These are phyloP conservation scores for Oncorhynchus clarkii DNA, from an alignment of 2,113 vertebrate genomes.

Conservation along the genomic window DNA sequence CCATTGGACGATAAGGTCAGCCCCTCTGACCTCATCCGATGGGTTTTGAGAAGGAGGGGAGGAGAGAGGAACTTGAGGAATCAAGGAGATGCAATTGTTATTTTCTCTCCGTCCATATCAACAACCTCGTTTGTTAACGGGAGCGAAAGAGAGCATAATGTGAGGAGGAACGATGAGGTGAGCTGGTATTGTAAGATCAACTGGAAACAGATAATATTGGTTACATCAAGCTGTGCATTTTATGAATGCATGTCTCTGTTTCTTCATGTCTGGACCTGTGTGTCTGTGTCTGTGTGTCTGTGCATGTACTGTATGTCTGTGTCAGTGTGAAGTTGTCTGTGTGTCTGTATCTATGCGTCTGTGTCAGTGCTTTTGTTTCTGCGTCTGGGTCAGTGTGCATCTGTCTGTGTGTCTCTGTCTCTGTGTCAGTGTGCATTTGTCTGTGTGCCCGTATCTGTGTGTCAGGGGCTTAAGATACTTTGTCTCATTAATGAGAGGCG, in stretches of 20 bases:
- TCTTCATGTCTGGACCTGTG: not conserved
- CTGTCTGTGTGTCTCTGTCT: constrained; percentile 39
- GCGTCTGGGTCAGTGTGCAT: constrained; percentile 21
- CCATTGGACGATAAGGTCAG: too few species aligned
- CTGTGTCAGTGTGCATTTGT: constrained; percentile 47
- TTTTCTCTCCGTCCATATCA: too few species aligned
- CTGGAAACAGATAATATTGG: too few species aligned
- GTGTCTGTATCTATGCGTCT: constrained; percentile 18
- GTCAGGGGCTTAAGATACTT: constrained; percentile 60
- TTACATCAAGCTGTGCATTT: too few species aligned
- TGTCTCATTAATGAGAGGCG: constrained; percentile 66
- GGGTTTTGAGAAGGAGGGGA: too few species aligned
- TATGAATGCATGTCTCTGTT: constrained; percentile 3
- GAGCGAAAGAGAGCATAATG: not conserved
- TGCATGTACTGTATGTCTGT: not conserved
- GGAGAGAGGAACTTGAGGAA: too few species aligned
- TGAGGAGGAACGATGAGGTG: not conserved
- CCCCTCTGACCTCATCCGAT: too few species aligned
- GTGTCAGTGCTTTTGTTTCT: not conserved
- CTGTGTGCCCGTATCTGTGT: constrained; percentile 43
- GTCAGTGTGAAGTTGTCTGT: not conserved
- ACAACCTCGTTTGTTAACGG: not conserved
- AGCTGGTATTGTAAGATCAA: too few species aligned
- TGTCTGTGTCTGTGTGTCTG: not conserved
- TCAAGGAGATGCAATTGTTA: too few species aligned